A percentile compares a stretch with the other conserved stretches of the same genome.
These are phyloP conservation scores for Drosophila cyrtoloma DNA, from an alignment of 2,888 invertebrate species.

Conservation along the genomic window DNA sequence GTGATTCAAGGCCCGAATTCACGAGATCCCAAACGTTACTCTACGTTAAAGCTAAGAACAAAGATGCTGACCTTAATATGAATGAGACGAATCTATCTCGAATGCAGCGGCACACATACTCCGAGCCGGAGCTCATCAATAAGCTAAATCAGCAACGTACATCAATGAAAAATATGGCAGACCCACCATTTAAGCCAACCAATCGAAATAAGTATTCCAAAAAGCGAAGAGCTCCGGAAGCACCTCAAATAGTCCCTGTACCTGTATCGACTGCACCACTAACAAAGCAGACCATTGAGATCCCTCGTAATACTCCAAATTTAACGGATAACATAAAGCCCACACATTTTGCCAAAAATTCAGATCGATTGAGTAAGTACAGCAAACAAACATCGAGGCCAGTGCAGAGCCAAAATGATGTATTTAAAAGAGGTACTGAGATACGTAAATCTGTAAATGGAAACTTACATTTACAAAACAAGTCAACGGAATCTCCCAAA, in stretches of 20 bases:
- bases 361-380: slow-evolving; percentile 86
- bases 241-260: slow-evolving; percentile 67
- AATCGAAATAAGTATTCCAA: slow-evolving; percentile 87
- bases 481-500: slow-evolving; percentile 8
- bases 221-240: slow-evolving; percentile 91
- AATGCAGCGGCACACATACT: slow-evolving; percentile 84
- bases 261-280: neutral
- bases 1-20: slow-evolving; percentile 37
- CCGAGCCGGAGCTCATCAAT: slow-evolving; percentile 89
- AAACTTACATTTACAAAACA: slow-evolving; percentile 17
- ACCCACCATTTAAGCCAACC: slow-evolving; percentile 39
- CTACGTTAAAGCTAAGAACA: slow-evolving; percentile 50
- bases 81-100: slow-evolving; percentile 43
- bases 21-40: slow-evolving; percentile 66
- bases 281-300: slow-evolving; percentile 5
- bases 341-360: slow-evolving; percentile 87
- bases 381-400: slow-evolving; percentile 16
- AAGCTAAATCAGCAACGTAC: slow-evolving; percentile 18
- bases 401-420: slow-evolving; percentile 13
- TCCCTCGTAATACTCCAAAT: slow-evolving; percentile 15
- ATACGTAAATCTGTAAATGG: slow-evolving; percentile 44
- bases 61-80: slow-evolving; percentile 31
- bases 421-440: slow-evolving; percentile 29
- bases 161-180: slow-evolving; percentile 5
- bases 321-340: slow-evolving; percentile 86